A percentile compares a stretch with the other conserved stretches of the same genome.
phyloP scores from a whole-genome alignment of 2,797 vertebrate genomes.

The Dryobates pubescens region DNA sequence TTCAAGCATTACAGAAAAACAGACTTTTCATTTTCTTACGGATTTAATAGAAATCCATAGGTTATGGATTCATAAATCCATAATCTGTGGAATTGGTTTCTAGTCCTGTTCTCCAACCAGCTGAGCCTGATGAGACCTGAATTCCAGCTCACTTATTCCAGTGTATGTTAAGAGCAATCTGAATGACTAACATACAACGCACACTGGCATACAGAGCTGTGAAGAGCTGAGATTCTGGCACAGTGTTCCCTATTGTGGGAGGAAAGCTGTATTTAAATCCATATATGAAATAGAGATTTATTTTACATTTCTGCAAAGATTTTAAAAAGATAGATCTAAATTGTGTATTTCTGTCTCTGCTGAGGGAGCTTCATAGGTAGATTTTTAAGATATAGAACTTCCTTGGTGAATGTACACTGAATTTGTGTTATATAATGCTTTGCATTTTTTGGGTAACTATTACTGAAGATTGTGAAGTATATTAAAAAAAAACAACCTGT shows the following conservation, averaged over 20 bases:
- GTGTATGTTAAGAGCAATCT: not conserved
- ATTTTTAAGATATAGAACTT: not conserved
- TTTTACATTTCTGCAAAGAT: not conserved
- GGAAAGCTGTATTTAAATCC: conserved; percentile 14
- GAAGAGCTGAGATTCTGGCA: conserved; percentile 18
- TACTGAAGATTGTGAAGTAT: conserved; percentile 36
- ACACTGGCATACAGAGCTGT: not conserved
- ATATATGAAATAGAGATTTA: not conserved
- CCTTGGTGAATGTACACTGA: not conserved
- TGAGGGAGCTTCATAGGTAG: not conserved
- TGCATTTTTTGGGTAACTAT: conserved; percentile 28
- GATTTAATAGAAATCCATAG: not conserved
- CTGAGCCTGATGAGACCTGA: not conserved
- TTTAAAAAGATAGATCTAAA: not conserved
- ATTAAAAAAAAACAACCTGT: conserved; percentile 33
- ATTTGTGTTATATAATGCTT: conserved; percentile 31
- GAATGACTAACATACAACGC: not conserved
- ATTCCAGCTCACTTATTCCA: not conserved
- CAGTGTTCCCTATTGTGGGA: not conserved
- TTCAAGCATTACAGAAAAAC: not conserved
- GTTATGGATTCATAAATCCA: not conserved
- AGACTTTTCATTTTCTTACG: not conserved
- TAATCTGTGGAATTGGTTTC: not conserved
- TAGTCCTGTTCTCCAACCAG: not conserved
- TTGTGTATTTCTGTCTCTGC: not conserved